Evolutionary conservation across 2,888 invertebrate genomes (phyloP), one percentile per base, ranked within the genome.

Genomic region (Tinea pellionella): DNA sequence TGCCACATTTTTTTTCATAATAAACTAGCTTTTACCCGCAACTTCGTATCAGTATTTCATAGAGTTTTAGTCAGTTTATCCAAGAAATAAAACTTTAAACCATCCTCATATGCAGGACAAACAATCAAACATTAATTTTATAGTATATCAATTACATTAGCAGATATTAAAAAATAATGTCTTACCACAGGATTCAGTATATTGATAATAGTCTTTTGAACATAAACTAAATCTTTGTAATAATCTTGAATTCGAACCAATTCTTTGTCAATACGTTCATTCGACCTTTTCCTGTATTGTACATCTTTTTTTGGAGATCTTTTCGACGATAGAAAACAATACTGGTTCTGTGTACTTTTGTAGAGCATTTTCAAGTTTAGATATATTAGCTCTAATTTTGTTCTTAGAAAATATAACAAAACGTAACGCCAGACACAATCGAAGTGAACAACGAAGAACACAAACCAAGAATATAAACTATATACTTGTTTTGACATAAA

Each of bases 151-250:
- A 24, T 24, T 24, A 24, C 24, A 24, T 37, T 37, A 37, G 37
- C 9, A 37, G 1, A 30, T 30, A 30, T 30, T 30, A 30, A 9
- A 30, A 30, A 24, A 24, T 3, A 51, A 16, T n/a, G 16, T 15
- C 55, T 55, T 55, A 55, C 55, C 55, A 13, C 12, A 18, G 55
- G 55, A 24, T 55, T 55, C 3, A 55, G 13, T 18, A 55, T 13
- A 24, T 19, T 13, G 18, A 55, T 13, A 11, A 55, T 55, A 12
- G 9, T 13, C n/a, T 12, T 15, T 24, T 55, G 55, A 55, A 55
- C 19, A 24, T 24, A 4, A 55, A 55, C 24, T 18, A 55, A 18
- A 55, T 55, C 19, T 24, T 55, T 8, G 29, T 55, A 55, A 19
- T 24, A 4, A 19, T 55, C 18, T 55, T 55, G 24, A 12, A 55